Base-by-base conservation (phyloP, 2,888 invertebrate species). In the Plemyria rubiginata region DNA sequence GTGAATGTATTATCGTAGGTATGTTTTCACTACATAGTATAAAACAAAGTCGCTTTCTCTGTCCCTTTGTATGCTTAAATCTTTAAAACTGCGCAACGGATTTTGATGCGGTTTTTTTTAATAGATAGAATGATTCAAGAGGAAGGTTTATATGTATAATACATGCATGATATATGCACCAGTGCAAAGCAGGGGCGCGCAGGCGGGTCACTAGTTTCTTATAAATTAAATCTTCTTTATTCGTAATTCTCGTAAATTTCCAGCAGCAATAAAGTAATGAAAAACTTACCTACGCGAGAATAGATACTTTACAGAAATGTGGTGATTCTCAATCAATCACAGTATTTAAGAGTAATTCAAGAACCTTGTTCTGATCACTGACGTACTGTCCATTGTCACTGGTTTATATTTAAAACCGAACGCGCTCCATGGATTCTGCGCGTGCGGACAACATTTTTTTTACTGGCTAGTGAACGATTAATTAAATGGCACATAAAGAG, bases 381-480 rank as follows among this genome's bases (percentile, higher is more conserved):
- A 85, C 84, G 81, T 78, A 83, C 82, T 81, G 79, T 78, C 88
- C 85, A 90, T 90, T 90, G 90, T 90, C 87, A 85, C 82, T 70
- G 79, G 65, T 61, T 77, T 91, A 90, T 85, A 88, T 89, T 86
- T 90, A 88, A 85, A 87, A 79, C 81, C 73, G 78, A 78, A 78
- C 80, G 84, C 86, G 82, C 77, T 77, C 79, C 76, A 70, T 65
- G 79, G 79, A 84, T 85, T 77, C 80, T 78, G 82, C 84, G 81
- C 81, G 72, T 70, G 84, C 79, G 78, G 73, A 46, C 67, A 72
- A 72, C 75, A 72, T 77, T 80, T 81, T 77, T 77, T 67, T 79
- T 72, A 73, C 74, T 72, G 74, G 72, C 65, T 77, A 77, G 64
- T 61, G 62, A 73, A 68, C 77, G 73, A 86, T 81, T 84, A 85